Conservation (phyloP, 92 coral and sea anemone genomes). For the Micromussa lordhowensis region DNA sequence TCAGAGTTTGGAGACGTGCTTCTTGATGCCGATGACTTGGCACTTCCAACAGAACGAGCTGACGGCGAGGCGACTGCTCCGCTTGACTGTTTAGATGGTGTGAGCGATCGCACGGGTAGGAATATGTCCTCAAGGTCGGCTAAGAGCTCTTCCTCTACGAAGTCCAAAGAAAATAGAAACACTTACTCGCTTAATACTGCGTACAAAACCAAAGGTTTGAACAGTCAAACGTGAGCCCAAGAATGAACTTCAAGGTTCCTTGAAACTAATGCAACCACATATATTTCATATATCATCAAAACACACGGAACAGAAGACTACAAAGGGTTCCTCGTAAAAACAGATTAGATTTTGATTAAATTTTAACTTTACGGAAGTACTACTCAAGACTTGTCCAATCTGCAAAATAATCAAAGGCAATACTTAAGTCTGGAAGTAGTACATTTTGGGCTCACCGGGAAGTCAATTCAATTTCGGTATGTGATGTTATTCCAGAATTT, state of each 20-base stretch:
- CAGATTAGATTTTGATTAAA: no score
- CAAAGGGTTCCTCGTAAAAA: background rate
- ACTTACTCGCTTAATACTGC: background rate
- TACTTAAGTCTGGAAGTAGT: no score
- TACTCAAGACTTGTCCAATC: background rate
- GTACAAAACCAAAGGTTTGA: background rate
- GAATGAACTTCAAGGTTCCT: background rate
- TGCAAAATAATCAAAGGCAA: background rate
- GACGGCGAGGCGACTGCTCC: constrained; percentile 7
- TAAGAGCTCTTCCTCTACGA: constrained; percentile 74
- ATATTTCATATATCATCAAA: background rate
- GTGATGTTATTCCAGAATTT: no score
- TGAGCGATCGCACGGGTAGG: background rate
- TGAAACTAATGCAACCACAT: background rate
- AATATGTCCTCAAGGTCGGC: constrained; percentile 57
- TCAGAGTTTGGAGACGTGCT: background rate
- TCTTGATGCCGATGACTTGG: constrained; percentile 4
- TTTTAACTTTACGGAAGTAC: no score
- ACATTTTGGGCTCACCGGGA: no score
- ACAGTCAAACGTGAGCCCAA: background rate
- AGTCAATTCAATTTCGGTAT: no score
- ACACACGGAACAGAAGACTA: background rate
- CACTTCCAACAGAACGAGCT: constrained; percentile 45
- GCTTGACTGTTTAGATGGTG: constrained; percentile 23
- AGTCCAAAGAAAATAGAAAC: background rate